A percentile compares a stretch with the other conserved stretches of the same genome.
Evolutionary conservation across 2,888 invertebrate genomes (phyloP).

Genomic region (Lobophora halterata): DNA sequence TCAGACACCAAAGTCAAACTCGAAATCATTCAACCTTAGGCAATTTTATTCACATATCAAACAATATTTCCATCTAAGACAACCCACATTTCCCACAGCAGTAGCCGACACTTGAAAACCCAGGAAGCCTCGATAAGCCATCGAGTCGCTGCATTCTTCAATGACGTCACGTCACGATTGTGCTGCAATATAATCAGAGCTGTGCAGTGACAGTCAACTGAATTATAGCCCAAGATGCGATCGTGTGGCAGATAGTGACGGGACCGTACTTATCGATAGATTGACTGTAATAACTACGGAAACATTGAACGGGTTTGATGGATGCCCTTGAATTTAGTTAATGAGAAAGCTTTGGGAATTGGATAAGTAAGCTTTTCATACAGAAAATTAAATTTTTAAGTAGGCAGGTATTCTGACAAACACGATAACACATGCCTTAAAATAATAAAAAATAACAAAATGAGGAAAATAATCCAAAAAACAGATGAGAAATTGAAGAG

Average conservation of each 20-base stretch:
- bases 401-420: no score
- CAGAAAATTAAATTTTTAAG: no score
- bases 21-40: no score
- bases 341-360: no score
- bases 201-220: slow-evolving; percentile 40
- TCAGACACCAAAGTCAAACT: no score
- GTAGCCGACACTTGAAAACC: slow-evolving; percentile 28
- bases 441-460: no score
- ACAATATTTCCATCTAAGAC: slow-evolving; percentile 6
- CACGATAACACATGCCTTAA: no score
- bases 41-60: slow-evolving; percentile 7
- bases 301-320: slow-evolving; percentile 18
- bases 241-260: slow-evolving; percentile 34
- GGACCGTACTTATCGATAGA: slow-evolving; percentile 23
- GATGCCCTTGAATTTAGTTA: no score
- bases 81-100: slow-evolving; percentile 10
- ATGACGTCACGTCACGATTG: slow-evolving; percentile 41
- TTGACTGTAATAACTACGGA: slow-evolving; percentile 21
- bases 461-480: no score
- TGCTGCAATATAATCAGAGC: slow-evolving; percentile 34
- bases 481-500: no score
- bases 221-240: slow-evolving; percentile 36
- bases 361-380: no score
- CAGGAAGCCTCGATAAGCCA: slow-evolving; percentile 20
- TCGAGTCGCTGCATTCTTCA: slow-evolving; percentile 19